These are phyloP conservation scores for Rhabdornis inornatus DNA, from an alignment of 2,113 vertebrate species.

Conservation along the genomic window DNA sequence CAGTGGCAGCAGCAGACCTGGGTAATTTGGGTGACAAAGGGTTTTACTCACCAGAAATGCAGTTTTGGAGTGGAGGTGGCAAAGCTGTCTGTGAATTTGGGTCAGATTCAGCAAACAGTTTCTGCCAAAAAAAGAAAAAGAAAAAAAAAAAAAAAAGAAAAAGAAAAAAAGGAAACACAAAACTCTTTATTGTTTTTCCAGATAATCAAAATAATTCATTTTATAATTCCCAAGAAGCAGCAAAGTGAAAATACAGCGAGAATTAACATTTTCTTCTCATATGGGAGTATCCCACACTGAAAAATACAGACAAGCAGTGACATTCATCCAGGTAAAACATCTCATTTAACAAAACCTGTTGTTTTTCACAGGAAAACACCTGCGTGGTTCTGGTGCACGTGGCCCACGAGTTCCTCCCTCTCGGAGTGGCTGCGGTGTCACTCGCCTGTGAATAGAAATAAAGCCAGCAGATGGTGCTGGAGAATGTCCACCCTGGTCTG, in stretches of 20 bases:
- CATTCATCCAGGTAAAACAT: not conserved
- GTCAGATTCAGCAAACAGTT: not conserved
- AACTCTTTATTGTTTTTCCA: not conserved
- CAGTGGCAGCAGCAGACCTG: not conserved
- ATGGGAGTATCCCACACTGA: not conserved
- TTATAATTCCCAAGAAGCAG: not conserved
- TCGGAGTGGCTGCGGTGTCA: not conserved
- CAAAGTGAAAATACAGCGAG: not conserved
- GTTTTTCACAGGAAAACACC: not conserved
- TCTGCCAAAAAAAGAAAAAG: not conserved
- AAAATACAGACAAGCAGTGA: not conserved
- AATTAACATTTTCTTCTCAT: not conserved
- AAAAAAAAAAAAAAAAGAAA: not conserved
- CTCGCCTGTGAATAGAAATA: not conserved
- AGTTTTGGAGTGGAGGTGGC: slow-evolving; percentile 5
- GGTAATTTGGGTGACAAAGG: not conserved
- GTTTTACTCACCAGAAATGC: not conserved
- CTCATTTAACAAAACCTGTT: not conserved
- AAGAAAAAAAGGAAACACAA: not conserved
- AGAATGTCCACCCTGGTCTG: not conserved
- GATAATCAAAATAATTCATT: not conserved
- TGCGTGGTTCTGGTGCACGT: not conserved
- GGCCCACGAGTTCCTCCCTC: not conserved
- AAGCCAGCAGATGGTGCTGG: slow-evolving; percentile 39
- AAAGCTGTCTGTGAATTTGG: slow-evolving; percentile 20